Base-by-base conservation (phyloP, 2,113 vertebrate species). In the Solea solea region DNA sequence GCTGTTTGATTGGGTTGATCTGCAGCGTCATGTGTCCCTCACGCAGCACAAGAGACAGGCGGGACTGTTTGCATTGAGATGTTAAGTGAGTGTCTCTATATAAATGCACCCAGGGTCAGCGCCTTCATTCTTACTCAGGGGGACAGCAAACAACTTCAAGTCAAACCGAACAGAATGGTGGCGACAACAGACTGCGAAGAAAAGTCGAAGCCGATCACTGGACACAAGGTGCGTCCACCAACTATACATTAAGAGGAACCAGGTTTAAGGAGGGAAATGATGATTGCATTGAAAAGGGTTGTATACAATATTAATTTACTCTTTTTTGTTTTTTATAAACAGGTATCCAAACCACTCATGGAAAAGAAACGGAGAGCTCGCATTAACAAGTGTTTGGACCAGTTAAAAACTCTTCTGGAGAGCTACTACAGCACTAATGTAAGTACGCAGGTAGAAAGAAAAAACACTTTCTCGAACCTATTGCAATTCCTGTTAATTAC, bases 291-390 rank as follows among this genome's bases (percentile, higher is more conserved):
- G 1, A 52, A 14, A 8, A 50, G 8, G 34, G 1, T 46, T 41
- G 3, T 51, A 0, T 48, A 11, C 1, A 8, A 59, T 54, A 12
- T 13, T 54, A 2, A 67, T 14, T 50, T 41, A 40, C 25, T 0
- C 5, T 42, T 3, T 6, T 9, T 4, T 49, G 14, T 25, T 61
- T 27, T 40, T 46, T 11, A 34, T 48, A 40, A 7, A 1, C 81
- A 96, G 95, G 91, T 95, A 9, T 96, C 96, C 67, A 97, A 97
- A 83, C 96, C 96, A 0, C 76, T 96, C 5, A 96, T 96, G 96
- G 96, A 97, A 78, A 97, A 96, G 87, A 95, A 94, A 81, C 89
- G 96, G 71, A 86, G 96, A 15, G 96, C 96, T 0, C 94, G 95
- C 9, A 97, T 97, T 51, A 97, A 97, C 55, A 88, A 94, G 46